Evolutionary conservation across 2,113 vertebrate genomes (phyloP).

Genomic region (Triplophysa siluroides): DNA sequence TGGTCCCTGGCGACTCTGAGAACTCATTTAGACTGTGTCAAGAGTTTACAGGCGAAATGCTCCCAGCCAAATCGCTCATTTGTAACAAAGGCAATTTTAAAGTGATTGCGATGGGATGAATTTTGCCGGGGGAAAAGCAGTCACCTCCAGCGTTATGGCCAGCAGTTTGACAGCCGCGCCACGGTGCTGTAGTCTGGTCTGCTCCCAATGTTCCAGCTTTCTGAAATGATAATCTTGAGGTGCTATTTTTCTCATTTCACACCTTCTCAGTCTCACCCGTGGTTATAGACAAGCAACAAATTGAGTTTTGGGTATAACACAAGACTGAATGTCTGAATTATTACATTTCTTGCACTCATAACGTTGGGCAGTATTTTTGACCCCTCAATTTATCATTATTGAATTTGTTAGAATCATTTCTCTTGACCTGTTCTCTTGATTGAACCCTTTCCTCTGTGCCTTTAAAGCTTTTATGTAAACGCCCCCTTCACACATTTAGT

Average conservation of each 20-base stretch:
- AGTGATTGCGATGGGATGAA: conserved; percentile 14
- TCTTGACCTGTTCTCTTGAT: too few species aligned
- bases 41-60: conserved; percentile 22
- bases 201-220: conserved; percentile 16
- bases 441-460: too few species aligned
- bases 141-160: conserved; percentile 12
- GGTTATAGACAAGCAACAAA: conserved; percentile 37
- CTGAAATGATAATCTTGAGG: conserved; percentile 49
- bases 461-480: too few species aligned
- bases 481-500: too few species aligned
- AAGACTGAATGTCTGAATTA: background rate
- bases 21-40: conserved; percentile 30
- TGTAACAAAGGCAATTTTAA: conserved; percentile 29
- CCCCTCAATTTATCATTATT: too few species aligned
- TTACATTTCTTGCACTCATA: too few species aligned
- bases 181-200: background rate
- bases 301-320: background rate
- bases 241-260: conserved; percentile 53
- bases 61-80: conserved; percentile 7
- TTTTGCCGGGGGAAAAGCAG: conserved; percentile 3
- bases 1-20: background rate
- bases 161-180: conserved; percentile 23
- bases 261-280: conserved; percentile 35
- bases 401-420: too few species aligned
- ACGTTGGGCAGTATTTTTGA: too few species aligned